These are phyloP conservation scores for Papilio xuthus DNA, from an alignment of 1,140 invertebrate genomes.

Conservation along the genomic window DNA sequence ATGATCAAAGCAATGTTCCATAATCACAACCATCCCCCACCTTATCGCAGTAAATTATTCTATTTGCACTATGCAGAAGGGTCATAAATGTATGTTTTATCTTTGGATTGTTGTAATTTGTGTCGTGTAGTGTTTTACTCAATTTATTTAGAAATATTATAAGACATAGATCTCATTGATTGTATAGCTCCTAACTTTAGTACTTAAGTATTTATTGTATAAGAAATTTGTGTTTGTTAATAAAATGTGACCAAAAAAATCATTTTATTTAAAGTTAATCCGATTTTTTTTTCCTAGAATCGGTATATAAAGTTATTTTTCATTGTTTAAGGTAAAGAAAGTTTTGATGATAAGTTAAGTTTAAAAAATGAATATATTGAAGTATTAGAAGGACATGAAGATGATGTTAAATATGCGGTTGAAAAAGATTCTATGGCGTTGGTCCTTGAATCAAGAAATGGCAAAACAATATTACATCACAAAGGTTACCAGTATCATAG, in stretches of 20 bases:
- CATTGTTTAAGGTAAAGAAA: slow-evolving; percentile 4
- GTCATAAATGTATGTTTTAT: no score
- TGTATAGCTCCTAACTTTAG: background rate
- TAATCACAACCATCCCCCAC: background rate
- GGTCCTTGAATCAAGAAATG: slow-evolving; percentile 57
- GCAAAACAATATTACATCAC: slow-evolving; percentile 61
- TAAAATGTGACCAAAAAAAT: background rate
- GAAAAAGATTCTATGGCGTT: slow-evolving; percentile 47
- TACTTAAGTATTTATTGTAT: no score
- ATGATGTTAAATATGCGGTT: slow-evolving; percentile 35
- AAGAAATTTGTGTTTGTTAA: background rate
- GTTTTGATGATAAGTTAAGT: background rate
- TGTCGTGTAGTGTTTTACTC: no score
- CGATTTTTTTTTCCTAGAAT: background rate
- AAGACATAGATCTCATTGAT: background rate
- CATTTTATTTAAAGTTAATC: background rate
- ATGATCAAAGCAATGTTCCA: background rate
- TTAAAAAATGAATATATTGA: slow-evolving; percentile 16
- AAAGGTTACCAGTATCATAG: slow-evolving; percentile 61
- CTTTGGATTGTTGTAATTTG: no score
- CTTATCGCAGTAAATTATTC: background rate
- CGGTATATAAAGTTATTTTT: background rate
- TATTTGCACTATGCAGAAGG: no score
- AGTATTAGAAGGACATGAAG: slow-evolving; percentile 41
- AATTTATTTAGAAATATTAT: background rate